phyloP scores from a whole-genome alignment of 2,113 vertebrate species.

The Scomber scombrus region DNA sequence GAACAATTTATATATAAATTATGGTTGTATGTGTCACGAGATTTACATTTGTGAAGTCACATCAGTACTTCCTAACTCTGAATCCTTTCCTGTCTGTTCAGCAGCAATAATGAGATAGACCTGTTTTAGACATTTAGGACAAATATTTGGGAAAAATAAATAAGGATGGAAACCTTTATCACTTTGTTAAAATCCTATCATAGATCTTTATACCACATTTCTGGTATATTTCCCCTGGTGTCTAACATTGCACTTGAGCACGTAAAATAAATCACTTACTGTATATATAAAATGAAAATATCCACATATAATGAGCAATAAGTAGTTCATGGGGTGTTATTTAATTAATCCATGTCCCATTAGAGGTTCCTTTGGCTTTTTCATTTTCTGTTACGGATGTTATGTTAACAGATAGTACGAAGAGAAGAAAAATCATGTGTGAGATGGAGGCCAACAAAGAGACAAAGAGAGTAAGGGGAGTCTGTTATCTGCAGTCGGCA shows the following conservation, averaged over 20 bases:
- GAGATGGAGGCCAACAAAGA: conserved; percentile 27
- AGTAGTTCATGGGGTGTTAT: not conserved
- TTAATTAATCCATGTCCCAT: not conserved
- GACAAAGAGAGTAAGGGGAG: conserved; percentile 19
- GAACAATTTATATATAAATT: not conserved
- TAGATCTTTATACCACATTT: not conserved
- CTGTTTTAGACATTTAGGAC: not conserved
- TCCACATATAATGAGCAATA: not conserved
- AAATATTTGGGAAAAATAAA: not conserved
- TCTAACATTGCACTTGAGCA: not conserved
- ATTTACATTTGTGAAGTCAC: not conserved
- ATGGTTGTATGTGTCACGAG: not conserved
- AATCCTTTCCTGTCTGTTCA: too few species aligned
- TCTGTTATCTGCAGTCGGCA: conserved; percentile 72
- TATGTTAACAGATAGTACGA: not conserved
- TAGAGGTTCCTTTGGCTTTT: not conserved
- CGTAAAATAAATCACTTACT: not conserved
- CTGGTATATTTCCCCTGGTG: not conserved
- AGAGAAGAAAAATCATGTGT: conserved; percentile 28
- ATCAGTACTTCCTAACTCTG: not conserved
- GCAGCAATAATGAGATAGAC: not conserved
- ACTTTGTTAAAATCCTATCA: not conserved
- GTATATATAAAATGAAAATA: not conserved
- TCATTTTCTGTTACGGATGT: not conserved
- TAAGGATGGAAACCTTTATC: too few species aligned